Percentiles rank a stretch among this genome's conserved stretches.
Conservation (phyloP, 2,113 vertebrate species). For the Chloebia gouldiae region DNA sequence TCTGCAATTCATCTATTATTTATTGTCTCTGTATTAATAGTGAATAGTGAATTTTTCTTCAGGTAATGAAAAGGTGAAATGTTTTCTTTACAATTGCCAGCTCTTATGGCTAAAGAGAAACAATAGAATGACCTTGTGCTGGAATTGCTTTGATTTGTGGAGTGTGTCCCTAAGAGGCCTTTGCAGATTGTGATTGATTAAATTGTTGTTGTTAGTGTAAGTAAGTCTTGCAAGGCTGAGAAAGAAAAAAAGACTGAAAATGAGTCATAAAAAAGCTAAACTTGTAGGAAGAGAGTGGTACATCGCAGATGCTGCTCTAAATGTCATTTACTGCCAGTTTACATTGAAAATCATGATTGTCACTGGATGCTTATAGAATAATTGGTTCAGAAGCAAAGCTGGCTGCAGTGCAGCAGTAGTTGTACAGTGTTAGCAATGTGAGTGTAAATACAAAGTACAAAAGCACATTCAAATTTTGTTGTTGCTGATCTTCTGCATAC, state of each 20-base stretch:
- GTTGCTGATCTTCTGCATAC: background rate
- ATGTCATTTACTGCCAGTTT: background rate
- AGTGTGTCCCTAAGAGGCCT: background rate
- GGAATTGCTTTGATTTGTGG: constrained; percentile 39
- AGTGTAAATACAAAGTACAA: background rate
- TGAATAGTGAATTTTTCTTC: background rate
- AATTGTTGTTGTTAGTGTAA: background rate
- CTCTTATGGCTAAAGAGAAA: background rate
- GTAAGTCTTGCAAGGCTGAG: background rate
- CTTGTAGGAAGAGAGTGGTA: background rate
- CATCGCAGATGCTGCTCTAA: background rate
- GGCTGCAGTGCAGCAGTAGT: background rate
- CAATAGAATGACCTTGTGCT: background rate
- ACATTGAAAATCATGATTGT: background rate
- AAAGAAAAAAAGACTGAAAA: background rate
- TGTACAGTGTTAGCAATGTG: background rate
- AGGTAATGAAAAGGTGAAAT: background rate
- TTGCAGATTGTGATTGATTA: background rate
- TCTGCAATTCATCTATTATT: background rate
- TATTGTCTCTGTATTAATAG: background rate
- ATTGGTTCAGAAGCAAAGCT: background rate
- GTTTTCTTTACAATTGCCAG: background rate
- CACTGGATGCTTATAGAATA: background rate
- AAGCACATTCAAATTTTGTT: background rate
- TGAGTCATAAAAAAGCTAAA: background rate